These are phyloP conservation scores for Corydoras maculifer DNA, from an alignment of 2,113 vertebrate genomes.

Conservation along the genomic window DNA sequence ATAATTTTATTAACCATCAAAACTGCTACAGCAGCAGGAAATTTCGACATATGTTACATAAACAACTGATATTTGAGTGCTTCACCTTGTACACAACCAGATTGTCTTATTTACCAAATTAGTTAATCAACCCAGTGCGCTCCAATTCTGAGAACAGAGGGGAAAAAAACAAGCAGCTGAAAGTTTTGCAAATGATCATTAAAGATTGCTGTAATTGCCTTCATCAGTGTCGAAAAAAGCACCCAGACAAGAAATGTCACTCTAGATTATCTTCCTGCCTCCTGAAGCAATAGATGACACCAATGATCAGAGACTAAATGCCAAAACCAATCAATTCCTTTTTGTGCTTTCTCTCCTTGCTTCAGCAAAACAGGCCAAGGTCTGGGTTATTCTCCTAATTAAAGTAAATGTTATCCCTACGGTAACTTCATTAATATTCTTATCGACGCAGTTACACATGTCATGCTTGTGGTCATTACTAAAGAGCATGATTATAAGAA, in stretches of 20 bases:
- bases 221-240: constrained; percentile 92
- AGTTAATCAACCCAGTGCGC: constrained; percentile 74
- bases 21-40: constrained; percentile 37
- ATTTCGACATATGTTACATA: constrained; percentile 59
- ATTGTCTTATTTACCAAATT: constrained; percentile 79
- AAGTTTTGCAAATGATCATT: constrained; percentile 86
- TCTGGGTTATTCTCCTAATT: constrained; percentile 87
- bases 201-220: constrained; percentile 91
- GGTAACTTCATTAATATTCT: constrained; percentile 90
- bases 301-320: constrained; percentile 90
- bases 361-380: constrained; percentile 82
- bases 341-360: constrained; percentile 80
- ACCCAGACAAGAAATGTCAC: constrained; percentile 98
- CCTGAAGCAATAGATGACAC: constrained; percentile 95
- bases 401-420: constrained; percentile 91
- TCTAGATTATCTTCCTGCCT: constrained; percentile 95
- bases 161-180: constrained; percentile 73
- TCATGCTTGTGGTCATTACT: constrained; percentile 29
- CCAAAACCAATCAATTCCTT: constrained; percentile 96
- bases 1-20: constrained; percentile 1
- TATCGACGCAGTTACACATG: constrained; percentile 75
- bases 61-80: constrained; percentile 65
- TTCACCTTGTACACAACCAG: constrained; percentile 70
- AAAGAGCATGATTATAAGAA: constrained; percentile 2
- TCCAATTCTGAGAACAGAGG: constrained; percentile 73